Evolutionary conservation across 2,888 invertebrate genomes (phyloP), one percentile per base, ranked within the genome.

Genomic region (Timandra comae): DNA sequence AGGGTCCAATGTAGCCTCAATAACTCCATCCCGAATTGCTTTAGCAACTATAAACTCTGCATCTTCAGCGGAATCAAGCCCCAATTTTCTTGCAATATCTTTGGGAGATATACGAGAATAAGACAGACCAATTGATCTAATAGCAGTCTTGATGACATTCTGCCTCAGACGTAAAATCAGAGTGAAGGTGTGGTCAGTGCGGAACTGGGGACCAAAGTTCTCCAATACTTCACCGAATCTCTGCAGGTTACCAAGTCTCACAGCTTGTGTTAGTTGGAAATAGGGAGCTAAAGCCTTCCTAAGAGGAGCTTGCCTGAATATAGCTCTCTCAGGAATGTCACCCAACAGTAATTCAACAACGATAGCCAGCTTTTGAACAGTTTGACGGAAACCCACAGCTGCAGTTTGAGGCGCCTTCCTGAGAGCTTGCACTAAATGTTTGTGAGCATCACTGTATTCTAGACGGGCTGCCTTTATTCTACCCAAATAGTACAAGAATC

Each of bases 31-130:
- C 28, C 98, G 89, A 45, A 99, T 99, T 1, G 96, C 96, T 86
- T 99, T 99, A 0, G 98, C 97, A 0, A 99, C 98, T 70, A 99
- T 98, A 65, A 98, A 99, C 73, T 99, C 99, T 0, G 99, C 99
- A 89, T 99, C 99, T 67, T 98, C 97, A 1, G 96, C 93, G 1
- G 96, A 97, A 69, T 98, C 98, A 28, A 99, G 84, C 21, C 96
- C 94, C 40, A 99, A 85, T 65, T 99, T 99, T 45, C 91, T 90
- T 0, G 98, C 98, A 59, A 99, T 97, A 69, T 99, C 98, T 45
- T 92, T 91, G 0, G 99, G 93, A 2, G 97, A 97, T 59, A 99
- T 99, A 42, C 97, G 90, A 0, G 98, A 98, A 75, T 99, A 99
- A 0, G 98, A 98, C 13, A 97, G 76, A 1, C 97, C 98, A 73